Conservation (phyloP, 2,888 invertebrate genomes). For the Diplazon laetatorius region DNA sequence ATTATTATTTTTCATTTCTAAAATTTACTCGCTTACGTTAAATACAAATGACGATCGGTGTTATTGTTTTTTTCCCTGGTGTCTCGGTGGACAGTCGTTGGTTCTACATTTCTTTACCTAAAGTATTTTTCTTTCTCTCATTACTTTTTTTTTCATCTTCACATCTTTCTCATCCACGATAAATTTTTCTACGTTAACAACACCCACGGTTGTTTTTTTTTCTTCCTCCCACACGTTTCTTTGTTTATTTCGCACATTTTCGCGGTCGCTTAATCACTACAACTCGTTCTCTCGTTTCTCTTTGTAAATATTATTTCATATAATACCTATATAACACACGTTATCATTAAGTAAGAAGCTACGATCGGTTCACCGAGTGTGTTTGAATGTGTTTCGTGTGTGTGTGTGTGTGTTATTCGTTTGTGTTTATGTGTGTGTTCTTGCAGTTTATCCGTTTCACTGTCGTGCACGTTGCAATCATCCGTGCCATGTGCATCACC, state of each 20-base stretch:
- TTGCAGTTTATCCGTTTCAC: too few species aligned
- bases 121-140: conserved; percentile 56
- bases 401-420: too few species aligned
- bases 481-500: too few species aligned
- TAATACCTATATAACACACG: conserved; percentile 76
- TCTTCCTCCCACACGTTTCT: conserved; percentile 23
- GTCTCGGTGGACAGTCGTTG: conserved; percentile 73
- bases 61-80: conserved; percentile 71
- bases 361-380: conserved; percentile 71
- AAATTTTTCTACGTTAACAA: conserved; percentile 69
- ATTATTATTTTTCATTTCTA: conserved; percentile 71
- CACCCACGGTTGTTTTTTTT: conserved; percentile 60
- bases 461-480: too few species aligned
- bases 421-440: too few species aligned
- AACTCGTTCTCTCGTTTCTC: conserved; percentile 63
- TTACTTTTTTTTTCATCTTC: conserved; percentile 6
- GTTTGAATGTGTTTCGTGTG: conserved; percentile 18
- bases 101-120: too few species aligned
- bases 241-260: conserved; percentile 44
- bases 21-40: conserved; percentile 69
- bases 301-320: conserved; percentile 67
- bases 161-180: conserved; percentile 51
- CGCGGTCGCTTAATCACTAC: conserved; percentile 57
- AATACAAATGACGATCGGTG: conserved; percentile 73
- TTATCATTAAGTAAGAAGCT: conserved; percentile 75